Base-by-base conservation (phyloP, 2,113 vertebrate genomes). In the Leptobrachium ailaonicum region DNA sequence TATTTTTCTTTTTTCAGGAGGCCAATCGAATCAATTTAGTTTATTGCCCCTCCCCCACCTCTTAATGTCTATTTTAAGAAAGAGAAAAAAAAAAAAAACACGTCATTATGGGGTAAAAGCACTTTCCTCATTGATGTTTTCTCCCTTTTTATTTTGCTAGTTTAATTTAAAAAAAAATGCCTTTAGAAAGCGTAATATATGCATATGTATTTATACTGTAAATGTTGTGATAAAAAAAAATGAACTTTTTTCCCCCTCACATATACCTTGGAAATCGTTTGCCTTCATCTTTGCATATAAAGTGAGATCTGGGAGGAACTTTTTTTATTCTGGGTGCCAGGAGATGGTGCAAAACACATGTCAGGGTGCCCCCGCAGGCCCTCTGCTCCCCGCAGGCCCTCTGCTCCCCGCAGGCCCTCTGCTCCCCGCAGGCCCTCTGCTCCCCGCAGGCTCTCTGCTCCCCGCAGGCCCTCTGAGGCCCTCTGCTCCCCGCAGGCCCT, bases 151-250 rank as follows among this genome's bases (percentile, higher is more conserved):
- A 66, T 63, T 70, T 60, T 83, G 71, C 79, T 50, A 74, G 40
- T 8, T 32, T 73, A 54, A 20, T 80, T 82, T 6, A 6, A 73
- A 32, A 32, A 32, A 32, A 32, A 32, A 83, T 83, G 73, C 82
- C 64, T 82, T 86, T 41, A 47, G 84, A 83, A 82, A 91, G 76
- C 84, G 82, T 67, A 85, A 85, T 69, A 75, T 82, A 78, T 41
- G 76, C 41, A 3, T 71, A 53, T 45, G 85, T 44, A 64, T 75
- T 75, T 75, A 81, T 75, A 69, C 53, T 75, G 66, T 75, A 74
- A 60, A 64, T 8, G 62, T 60, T 47, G 68, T 14, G 45, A 70
- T 70, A 72, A 54, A 54, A 8, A 54, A 32, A 32, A 32, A 32
- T 32, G 20, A 1, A 54, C 2, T 9, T 41, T 56, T 41, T 54